Evolutionary conservation across 2,888 invertebrate genomes (phyloP), one percentile per base, ranked within the genome.

Genomic region (Drosophila fulvimacula): DNA sequence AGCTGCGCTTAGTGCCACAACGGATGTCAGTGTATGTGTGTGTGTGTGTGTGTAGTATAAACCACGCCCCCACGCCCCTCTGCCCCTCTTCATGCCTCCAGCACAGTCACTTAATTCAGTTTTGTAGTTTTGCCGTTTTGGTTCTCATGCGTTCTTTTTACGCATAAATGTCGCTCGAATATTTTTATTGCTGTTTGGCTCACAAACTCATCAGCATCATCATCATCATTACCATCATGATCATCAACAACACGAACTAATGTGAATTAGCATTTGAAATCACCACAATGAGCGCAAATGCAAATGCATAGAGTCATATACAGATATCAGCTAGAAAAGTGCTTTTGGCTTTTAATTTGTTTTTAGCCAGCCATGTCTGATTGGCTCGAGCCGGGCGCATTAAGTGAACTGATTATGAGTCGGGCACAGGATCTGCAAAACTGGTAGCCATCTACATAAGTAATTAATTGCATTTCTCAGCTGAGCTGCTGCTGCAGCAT

Each of bases 151-250:
- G 51, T 79, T 79, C 5, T 1, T 67, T 64, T 64, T 61, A 21
- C 34, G 69, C 84, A 84, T 86, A 86, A 84, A 80, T 85, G 81
- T 78, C 82, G 60, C 79, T 85, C 72, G 87, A 82, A 90, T 88
- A 83, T 88, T 90, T 90, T 90, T 90, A 91, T 90, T 85, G 82
- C 88, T 67, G 69, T 81, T 72, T 32, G 32, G 49, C 49, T 32
- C 32, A 32, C 32, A 30, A 27, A 30, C 11, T 19, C 48, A 2
- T 11, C n/a, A 13, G 5, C 21, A 21, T 21, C 52, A 48, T 10
- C 5, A 36, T 11, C 58, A 41, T 19, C 58, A 42, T 19, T 53
- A 52, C 41, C 21, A 32, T 34, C 73, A 58, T 53, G 46, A 66
- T 42, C 64, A 42, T 27, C 69, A 79, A 55, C 82, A 71, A 66